Evolutionary conservation across 2,888 invertebrate species (phyloP).

Genomic region (Hartigia nigra): DNA sequence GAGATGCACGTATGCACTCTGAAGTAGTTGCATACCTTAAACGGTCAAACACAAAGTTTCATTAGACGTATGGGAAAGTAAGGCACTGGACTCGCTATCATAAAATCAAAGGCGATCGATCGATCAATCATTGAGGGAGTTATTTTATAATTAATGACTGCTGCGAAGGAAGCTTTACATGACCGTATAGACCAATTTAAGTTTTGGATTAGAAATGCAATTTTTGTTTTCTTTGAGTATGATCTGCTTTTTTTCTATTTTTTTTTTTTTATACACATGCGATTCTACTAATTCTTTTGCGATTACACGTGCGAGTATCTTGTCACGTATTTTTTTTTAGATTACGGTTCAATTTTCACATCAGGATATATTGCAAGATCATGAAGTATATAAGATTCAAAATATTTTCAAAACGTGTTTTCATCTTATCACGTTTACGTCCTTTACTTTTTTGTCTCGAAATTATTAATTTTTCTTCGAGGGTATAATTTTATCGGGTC

Average conservation of each 20-base stretch:
- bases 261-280: background rate
- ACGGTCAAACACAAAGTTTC: background rate
- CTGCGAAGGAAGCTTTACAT: background rate
- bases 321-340: background rate
- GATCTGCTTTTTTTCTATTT: background rate
- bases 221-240: background rate
- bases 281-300: too few relatives aligned
- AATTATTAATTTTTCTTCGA: background rate
- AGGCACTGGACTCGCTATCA: background rate
- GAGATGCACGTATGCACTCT: background rate
- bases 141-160: background rate
- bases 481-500: background rate
- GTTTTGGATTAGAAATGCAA: background rate
- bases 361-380: background rate
- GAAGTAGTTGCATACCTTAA: background rate
- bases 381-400: background rate
- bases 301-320: background rate
- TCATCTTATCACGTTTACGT: background rate
- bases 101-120: background rate
- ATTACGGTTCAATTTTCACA: background rate
- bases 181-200: background rate
- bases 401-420: background rate
- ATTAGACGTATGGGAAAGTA: background rate
- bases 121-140: background rate
- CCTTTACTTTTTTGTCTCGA: background rate